Conservation (phyloP, 2,888 invertebrate species). For the Microctonus aethiopoides region DNA sequence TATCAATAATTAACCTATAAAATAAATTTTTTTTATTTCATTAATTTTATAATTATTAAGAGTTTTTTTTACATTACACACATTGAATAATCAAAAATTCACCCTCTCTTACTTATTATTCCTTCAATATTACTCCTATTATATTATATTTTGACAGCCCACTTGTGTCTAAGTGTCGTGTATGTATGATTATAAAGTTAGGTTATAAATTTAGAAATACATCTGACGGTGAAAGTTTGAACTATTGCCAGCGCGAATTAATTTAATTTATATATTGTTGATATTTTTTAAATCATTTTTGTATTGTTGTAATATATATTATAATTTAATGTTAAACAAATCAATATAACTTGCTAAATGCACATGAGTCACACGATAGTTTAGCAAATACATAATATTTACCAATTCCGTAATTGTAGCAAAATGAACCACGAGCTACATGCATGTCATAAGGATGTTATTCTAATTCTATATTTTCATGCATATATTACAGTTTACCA, state of each 20-base stretch:
- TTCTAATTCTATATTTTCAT: background rate
- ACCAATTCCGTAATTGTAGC: constrained; percentile 1
- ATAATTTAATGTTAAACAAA: background rate
- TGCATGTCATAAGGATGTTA: background rate
- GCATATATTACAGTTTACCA: constrained; percentile 52
- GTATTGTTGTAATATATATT: background rate
- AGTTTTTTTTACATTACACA: background rate
- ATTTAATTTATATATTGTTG: background rate
- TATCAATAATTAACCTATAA: background rate
- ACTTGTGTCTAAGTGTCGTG: background rate
- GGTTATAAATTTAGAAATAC: background rate
- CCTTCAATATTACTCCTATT: background rate
- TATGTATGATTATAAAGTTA: background rate
- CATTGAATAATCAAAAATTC: background rate
- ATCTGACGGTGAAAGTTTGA: background rate
- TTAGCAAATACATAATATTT: background rate
- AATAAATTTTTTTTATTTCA: background rate
- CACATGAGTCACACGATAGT: background rate
- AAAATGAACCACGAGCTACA: background rate
- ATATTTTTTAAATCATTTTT: too few relatives aligned
- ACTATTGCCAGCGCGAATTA: background rate
- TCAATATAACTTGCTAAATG: background rate
- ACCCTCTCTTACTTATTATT: background rate
- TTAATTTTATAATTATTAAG: background rate
- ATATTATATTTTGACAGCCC: background rate